Base-by-base conservation (phyloP, 1,140 invertebrate genomes). In the Euura saliciscinereae region DNA sequence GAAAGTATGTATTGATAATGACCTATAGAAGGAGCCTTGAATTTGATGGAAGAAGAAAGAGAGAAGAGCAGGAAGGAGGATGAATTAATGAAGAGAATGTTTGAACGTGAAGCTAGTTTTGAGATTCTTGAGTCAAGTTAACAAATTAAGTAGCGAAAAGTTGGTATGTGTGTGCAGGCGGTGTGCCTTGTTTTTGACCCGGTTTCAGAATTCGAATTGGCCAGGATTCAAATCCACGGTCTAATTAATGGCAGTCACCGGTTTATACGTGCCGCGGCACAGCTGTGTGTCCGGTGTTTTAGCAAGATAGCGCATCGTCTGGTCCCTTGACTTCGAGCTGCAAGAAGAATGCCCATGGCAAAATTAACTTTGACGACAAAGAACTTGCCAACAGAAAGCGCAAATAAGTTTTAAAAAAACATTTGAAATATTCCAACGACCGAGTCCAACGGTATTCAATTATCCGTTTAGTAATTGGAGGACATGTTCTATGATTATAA, bases 201-300 rank as follows among this genome's bases (percentile, higher is more conserved):
- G 51, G 10, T 11, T 59, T 64, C 66, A 72, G 70, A 70, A 74
- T 74, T 75, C 44, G 65, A 73, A 73, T 75, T 77, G 76, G 76
- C 76, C 28, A 42, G 8, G 64, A 70, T 72, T 77, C 76, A 77
- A 77, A 74, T 77, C 74, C 72, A 68, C 72, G 65, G 74, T 73
- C 74, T 75, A 71, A 75, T 71, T 74, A 75, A 74, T 76, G 70
- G 72, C 13, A 6, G 11, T 42, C 51, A 8, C 51, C 10, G 13
- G 8, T 6, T 59, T 59, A 59, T 59, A 59, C 51, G 10, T n/a
- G 10, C 51, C 8, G 10, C 51, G 28, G 28, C 28, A 28, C 51
- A 3, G 51, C 51, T 8, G 13, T 59, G 13, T 59, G 51, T n/a
- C 8, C 51, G 51, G 13, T 28, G 28, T 28, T 28, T 28, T 28